A percentile compares a stretch with the other conserved stretches of the same genome.
Conservation (phyloP, 2,113 vertebrate species). For the Rattus norvegicus region GRCr8 NC_086026.1:84819501-84820000, state of each 20-base stretch:
- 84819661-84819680: slow-evolving; percentile 52
- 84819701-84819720: slow-evolving; percentile 43
- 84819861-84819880: slow-evolving; percentile 78
- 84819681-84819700: slow-evolving; percentile 53
- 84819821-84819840: slow-evolving; percentile 45
- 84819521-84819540: background rate
- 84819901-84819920: slow-evolving; percentile 68
- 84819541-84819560: slow-evolving; percentile 12
- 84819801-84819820: background rate
- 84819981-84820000: background rate
- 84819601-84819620: slow-evolving; percentile 21
- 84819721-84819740: background rate
- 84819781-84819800: slow-evolving; percentile 26
- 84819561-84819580: slow-evolving; percentile 6
- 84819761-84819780: slow-evolving; percentile 19
- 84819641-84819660: slow-evolving; percentile 40
- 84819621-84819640: slow-evolving; percentile 35
- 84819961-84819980: background rate
- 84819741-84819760: slow-evolving; percentile 42
- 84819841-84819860: slow-evolving; percentile 67
- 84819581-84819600: slow-evolving; percentile 36
- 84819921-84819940: background rate
- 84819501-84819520: slow-evolving; percentile 32
- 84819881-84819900: slow-evolving; percentile 60
- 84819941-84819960: background rate